Evolutionary conservation across 2,888 invertebrate species (phyloP).

Genomic region (Notocelia uddmanniana): DNA sequence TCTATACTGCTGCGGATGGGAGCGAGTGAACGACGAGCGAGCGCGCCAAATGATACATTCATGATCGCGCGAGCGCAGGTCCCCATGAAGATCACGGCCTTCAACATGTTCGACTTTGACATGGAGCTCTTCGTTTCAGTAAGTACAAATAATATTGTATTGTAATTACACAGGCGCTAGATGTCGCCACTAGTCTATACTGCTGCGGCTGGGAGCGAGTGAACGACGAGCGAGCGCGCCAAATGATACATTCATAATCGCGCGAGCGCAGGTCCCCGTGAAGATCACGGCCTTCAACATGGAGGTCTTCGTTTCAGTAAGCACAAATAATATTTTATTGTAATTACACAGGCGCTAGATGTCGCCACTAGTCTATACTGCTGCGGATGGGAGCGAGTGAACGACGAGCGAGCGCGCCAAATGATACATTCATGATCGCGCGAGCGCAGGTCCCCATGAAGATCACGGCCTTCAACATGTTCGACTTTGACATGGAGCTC

Average conservation of each 20-base stretch:
- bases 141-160: slow-evolving; percentile 40
- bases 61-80: slow-evolving; percentile 65
- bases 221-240: slow-evolving; percentile 51
- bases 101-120: slow-evolving; percentile 63
- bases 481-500: slow-evolving; percentile 67
- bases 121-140: slow-evolving; percentile 70
- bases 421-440: slow-evolving; percentile 64
- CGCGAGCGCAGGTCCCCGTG: slow-evolving; percentile 59
- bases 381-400: slow-evolving; percentile 66
- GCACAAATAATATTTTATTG: slow-evolving; percentile 32
- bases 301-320: slow-evolving; percentile 67
- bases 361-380: slow-evolving; percentile 62
- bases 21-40: slow-evolving; percentile 52
- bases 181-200: slow-evolving; percentile 61
- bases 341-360: slow-evolving; percentile 55
- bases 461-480: slow-evolving; percentile 64
- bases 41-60: slow-evolving; percentile 58
- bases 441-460: slow-evolving; percentile 58
- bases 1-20: slow-evolving; percentile 71
- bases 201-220: slow-evolving; percentile 67
- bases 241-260: slow-evolving; percentile 63
- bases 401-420: slow-evolving; percentile 52
- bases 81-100: slow-evolving; percentile 60
- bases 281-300: slow-evolving; percentile 64
- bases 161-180: slow-evolving; percentile 54